These are phyloP conservation scores for Melanerpes aurifrons DNA, from an alignment of 2,113 vertebrate genomes.

Conservation along the genomic window DNA sequence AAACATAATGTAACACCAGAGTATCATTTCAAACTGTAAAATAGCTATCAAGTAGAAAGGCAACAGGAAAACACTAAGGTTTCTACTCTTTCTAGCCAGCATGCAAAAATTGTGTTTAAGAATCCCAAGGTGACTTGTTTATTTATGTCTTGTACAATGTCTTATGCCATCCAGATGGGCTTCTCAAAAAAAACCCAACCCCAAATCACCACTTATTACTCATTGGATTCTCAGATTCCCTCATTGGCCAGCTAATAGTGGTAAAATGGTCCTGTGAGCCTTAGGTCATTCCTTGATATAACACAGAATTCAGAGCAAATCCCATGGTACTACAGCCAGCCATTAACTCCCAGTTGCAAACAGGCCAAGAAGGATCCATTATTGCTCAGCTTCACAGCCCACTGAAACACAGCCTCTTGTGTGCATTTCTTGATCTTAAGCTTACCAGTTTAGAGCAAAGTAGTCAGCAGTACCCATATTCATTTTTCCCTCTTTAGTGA, in stretches of 20 bases:
- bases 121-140: conserved; percentile 29
- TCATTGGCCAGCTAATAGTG: neutral
- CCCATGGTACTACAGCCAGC: conserved; percentile 78
- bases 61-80: conserved; percentile 3
- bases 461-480: conserved; percentile 81
- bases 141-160: neutral
- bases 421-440: conserved; percentile 44
- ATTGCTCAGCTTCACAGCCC: conserved; percentile 70
- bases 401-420: conserved; percentile 42
- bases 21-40: conserved; percentile 27
- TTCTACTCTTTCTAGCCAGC: neutral
- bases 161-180: neutral
- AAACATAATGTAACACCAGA: neutral
- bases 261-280: neutral
- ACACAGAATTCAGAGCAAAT: conserved; percentile 78
- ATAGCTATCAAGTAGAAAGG: conserved; percentile 13
- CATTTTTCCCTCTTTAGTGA: conserved; percentile 78
- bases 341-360: conserved; percentile 69
- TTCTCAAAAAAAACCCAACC: neutral
- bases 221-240: neutral
- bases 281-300: conserved; percentile 80
- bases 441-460: conserved; percentile 87
- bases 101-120: conserved; percentile 7
- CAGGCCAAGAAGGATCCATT: conserved; percentile 80
- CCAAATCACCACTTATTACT: neutral